Evolutionary conservation across 1,140 invertebrate genomes (phyloP).

Genomic region (Drosophila sturtevanti): DNA sequence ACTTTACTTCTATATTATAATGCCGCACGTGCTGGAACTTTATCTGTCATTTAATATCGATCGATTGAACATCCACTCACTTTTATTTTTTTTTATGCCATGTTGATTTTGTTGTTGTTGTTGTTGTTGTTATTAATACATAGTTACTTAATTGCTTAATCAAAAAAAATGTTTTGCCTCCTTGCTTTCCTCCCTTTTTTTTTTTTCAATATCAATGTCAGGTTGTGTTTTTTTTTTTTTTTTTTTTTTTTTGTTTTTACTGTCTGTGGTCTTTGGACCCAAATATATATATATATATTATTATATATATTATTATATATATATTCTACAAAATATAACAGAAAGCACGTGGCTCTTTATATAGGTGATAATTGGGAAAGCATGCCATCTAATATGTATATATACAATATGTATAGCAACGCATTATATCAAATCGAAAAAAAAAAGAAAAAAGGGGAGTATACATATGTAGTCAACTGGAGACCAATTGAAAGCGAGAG

Average conservation of each 20-base stretch:
- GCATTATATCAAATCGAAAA: slow-evolving; percentile 9
- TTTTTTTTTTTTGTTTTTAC: neutral
- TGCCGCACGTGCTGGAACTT: slow-evolving; percentile 5
- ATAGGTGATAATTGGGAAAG: slow-evolving; percentile 59
- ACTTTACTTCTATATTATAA: neutral
- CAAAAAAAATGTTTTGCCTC: neutral
- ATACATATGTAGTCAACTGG: neutral
- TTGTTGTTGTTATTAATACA: neutral
- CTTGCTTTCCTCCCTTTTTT: neutral
- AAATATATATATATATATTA: neutral
- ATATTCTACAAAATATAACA: slow-evolving; percentile 22
- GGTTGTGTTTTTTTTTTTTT: neutral
- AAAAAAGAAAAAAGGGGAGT: slow-evolving; percentile 22
- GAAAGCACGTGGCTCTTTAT: slow-evolving; percentile 36
- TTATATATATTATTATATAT: neutral
- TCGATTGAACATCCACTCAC: neutral
- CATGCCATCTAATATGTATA: slow-evolving; percentile 61
- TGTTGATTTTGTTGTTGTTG: neutral
- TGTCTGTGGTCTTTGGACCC: neutral
- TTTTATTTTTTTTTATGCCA: neutral
- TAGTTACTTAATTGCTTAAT: slow-evolving; percentile 7
- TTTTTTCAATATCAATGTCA: slow-evolving; percentile 8
- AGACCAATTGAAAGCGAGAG: slow-evolving; percentile 31
- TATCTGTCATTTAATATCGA: slow-evolving; percentile 8
- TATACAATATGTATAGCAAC: slow-evolving; percentile 9